phyloP scores from a whole-genome alignment of 2,888 invertebrate genomes.

The Hyppa rectilinea region DNA sequence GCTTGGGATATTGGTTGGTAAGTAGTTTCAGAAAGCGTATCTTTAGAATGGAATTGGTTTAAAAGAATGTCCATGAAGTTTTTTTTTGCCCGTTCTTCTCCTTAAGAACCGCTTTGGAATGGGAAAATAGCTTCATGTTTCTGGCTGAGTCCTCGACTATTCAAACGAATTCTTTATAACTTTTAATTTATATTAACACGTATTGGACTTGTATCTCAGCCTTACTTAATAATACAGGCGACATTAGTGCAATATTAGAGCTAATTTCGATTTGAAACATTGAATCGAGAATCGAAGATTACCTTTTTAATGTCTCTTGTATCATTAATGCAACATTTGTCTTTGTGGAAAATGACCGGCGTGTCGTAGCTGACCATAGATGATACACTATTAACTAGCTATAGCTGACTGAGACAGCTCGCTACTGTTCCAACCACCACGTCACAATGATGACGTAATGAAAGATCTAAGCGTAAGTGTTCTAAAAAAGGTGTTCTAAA shows the following conservation, averaged over 20 bases:
- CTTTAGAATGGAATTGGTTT: no score
- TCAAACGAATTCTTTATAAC: background rate
- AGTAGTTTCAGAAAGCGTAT: conserved; percentile 58
- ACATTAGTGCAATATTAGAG: background rate
- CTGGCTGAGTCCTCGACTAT: no score
- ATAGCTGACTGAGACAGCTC: no score
- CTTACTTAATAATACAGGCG: background rate
- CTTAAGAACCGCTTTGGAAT: no score
- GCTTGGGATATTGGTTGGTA: conserved; percentile 90
- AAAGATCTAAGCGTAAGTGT: no score
- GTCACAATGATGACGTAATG: conserved; percentile 1
- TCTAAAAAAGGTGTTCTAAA: no score
- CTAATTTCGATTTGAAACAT: background rate
- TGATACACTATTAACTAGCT: no score
- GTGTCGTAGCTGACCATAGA: no score
- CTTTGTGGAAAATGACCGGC: no score
- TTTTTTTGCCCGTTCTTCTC: no score
- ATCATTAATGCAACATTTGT: background rate
- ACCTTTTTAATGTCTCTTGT: background rate
- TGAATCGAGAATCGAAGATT: background rate
- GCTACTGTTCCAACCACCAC: background rate
- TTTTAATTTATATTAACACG: background rate
- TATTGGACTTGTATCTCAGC: background rate
- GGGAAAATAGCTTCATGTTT: no score
- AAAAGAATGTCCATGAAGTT: no score